Base-by-base conservation (phyloP, 1,140 invertebrate species). In the Ectropis grisescens region DNA sequence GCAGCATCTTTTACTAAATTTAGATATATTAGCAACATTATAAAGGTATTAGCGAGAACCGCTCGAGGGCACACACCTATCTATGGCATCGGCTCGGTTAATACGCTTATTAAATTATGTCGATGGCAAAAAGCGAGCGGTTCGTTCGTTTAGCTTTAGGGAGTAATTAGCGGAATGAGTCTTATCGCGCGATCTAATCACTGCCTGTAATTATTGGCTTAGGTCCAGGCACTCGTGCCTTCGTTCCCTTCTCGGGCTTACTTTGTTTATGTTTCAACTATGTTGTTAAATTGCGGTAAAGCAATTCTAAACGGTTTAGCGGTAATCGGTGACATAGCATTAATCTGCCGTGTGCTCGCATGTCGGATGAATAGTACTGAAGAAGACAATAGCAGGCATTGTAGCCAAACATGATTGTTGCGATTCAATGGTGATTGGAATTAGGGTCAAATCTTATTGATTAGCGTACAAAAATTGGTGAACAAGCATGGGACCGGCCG, bases 81-180 rank as follows among this genome's bases (percentile, higher is more conserved):
- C 74, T 68, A 60, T 59, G 47, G 52, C 57, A 72, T 74, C 65
- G 58, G 58, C 43, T 58, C 54, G 64, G 53, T 66, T 75, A 80
- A 78, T 78, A 68, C 61, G 64, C 64, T 75, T 80, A 80, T 80
- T 78, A 80, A 71, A 66, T 75, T 69, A 71, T 67, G 55, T 74
- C 60, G 68, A 72, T 65, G 56, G 75, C 68, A 71, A 74, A 72
- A 76, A 65, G 51, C 40, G 52, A 61, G 51, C 41, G 42, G 34
- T 29, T 33, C 57, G 52, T 51, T 60, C 62, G 47, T 75, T 67
- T 78, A 68, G 75, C 72, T 80, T 71, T 74, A 80, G 75, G 72
- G 75, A 80, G 75, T 80, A 80, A 80, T 80, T 80, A 80, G 64
- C 57, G 47, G 61, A 76, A 70, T 70, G 66, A 67, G 47, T 47